Conservation (phyloP, 1,140 invertebrate genomes). For the Eurosta solidaginis region DNA sequence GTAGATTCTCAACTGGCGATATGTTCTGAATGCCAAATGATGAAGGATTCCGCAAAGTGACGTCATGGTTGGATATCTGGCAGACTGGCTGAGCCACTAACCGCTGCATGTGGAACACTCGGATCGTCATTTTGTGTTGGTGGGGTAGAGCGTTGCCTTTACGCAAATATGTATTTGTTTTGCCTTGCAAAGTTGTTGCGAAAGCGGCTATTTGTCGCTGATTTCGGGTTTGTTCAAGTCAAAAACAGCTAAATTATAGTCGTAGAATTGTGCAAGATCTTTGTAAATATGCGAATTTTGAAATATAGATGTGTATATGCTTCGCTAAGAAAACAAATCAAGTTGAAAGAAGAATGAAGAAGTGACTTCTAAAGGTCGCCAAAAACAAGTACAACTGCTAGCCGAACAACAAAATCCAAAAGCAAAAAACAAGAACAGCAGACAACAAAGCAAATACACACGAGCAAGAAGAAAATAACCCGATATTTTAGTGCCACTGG, state of each 20-base stretch:
- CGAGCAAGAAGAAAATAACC: neutral
- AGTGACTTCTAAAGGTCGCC: constrained; percentile 15
- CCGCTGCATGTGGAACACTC: neutral
- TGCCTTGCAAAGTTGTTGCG: no score
- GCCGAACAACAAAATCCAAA: neutral
- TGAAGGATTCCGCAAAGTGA: no score
- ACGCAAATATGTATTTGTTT: no score
- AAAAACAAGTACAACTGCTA: constrained; percentile 4
- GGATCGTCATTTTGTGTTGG: neutral
- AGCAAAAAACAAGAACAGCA: neutral
- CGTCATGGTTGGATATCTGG: neutral
- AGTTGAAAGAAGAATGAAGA: neutral
- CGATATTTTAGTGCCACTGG: neutral
- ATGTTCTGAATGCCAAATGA: no score
- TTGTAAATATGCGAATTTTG: neutral
- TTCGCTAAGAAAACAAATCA: neutral
- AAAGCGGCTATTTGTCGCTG: no score
- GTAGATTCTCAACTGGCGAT: no score
- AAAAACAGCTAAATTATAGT: no score
- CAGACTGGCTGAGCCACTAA: neutral
- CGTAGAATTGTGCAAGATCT: neutral
- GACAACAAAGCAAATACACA: constrained; percentile 1
- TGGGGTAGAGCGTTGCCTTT: neutral
- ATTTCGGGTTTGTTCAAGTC: no score
- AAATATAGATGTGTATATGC: no score